A percentile compares a stretch with the other conserved stretches of the same genome.
Evolutionary conservation across 1,140 invertebrate species (phyloP).

Genomic region (Mesaphorura yosii): DNA sequence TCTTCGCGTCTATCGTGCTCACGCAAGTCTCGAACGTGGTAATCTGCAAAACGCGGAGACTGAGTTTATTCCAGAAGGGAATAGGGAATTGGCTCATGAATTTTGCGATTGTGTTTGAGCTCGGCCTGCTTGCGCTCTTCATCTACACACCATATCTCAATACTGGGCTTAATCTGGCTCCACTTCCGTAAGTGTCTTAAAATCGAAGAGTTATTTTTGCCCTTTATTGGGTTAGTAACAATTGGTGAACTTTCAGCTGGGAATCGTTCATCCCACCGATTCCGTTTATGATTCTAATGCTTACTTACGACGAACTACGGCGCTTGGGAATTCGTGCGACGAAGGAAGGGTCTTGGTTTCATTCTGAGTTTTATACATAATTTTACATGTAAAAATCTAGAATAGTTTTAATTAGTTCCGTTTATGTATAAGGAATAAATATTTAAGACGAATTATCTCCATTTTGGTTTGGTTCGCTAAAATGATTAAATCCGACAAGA

Average conservation of each 20-base stretch:
- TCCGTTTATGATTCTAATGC: constrained; percentile 24
- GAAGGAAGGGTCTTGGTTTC: neutral
- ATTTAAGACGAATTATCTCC: too few species aligned
- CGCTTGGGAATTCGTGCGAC: constrained; percentile 16
- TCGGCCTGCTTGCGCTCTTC: constrained; percentile 52
- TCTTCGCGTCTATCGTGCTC: constrained; percentile 56
- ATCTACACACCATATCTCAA: constrained; percentile 61
- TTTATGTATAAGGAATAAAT: too few species aligned
- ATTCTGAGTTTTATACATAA: constrained; percentile 9
- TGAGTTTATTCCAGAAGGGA: constrained; percentile 53
- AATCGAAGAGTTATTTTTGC: neutral
- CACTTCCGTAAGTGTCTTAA: constrained; percentile 3
- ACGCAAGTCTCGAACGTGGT: constrained; percentile 59
- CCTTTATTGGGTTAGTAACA: neutral
- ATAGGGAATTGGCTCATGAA: constrained; percentile 66
- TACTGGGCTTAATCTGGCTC: constrained; percentile 46
- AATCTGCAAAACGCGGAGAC: constrained; percentile 53
- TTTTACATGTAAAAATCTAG: neutral
- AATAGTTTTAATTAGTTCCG: too few species aligned
- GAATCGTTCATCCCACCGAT: constrained; percentile 16
- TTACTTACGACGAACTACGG: constrained; percentile 26
- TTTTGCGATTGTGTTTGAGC: constrained; percentile 60
- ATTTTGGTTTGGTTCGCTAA: too few species aligned
- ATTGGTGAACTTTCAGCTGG: constrained; percentile 8
- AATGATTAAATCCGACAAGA: too few species aligned